phyloP scores from a whole-genome alignment of 37 sponge, comb jelly and placozoan genomes.

The Oopsacas minuta region DNA sequence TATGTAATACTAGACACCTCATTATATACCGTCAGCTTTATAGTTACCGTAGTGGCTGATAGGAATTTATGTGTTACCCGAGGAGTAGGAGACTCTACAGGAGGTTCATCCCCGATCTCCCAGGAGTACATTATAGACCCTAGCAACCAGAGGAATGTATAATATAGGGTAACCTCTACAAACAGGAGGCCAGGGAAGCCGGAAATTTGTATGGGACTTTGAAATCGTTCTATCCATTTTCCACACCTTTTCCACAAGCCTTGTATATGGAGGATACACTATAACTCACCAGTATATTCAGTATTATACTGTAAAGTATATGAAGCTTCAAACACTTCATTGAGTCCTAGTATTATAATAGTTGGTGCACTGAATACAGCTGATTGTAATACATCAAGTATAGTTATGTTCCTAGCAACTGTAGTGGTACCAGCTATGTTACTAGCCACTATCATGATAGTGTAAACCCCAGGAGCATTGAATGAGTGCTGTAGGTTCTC shows the following conservation, averaged over 20 bases:
- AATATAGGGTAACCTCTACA: not conserved
- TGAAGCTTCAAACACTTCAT: not conserved
- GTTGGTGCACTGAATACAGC: not conserved
- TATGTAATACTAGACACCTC: not conserved
- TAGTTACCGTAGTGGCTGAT: not conserved
- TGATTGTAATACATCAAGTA: not conserved
- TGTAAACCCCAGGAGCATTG: conserved; percentile 19
- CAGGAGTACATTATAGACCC: conserved; percentile 22
- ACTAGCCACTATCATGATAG: conserved; percentile 16
- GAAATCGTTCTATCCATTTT: too few species aligned
- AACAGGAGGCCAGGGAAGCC: too few species aligned
- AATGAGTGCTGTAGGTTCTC: not conserved
- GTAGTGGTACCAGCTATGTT: conserved; percentile 19
- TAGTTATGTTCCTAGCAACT: not conserved
- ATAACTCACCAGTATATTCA: not conserved
- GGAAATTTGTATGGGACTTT: too few species aligned
- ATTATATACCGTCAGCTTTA: not conserved
- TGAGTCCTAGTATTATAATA: not conserved
- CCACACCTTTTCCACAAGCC: too few species aligned
- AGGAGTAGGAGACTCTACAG: not conserved
- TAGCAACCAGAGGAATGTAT: not conserved
- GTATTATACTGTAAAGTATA: not conserved
- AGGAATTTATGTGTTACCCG: not conserved
- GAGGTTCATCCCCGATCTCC: conserved; percentile 18
- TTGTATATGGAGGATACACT: too few species aligned